Percentiles rank a stretch among this genome's conserved stretches.
These are phyloP conservation scores for Anadara kagoshimensis DNA, from an alignment of 1,140 invertebrate species.

Conservation along the genomic window DNA sequence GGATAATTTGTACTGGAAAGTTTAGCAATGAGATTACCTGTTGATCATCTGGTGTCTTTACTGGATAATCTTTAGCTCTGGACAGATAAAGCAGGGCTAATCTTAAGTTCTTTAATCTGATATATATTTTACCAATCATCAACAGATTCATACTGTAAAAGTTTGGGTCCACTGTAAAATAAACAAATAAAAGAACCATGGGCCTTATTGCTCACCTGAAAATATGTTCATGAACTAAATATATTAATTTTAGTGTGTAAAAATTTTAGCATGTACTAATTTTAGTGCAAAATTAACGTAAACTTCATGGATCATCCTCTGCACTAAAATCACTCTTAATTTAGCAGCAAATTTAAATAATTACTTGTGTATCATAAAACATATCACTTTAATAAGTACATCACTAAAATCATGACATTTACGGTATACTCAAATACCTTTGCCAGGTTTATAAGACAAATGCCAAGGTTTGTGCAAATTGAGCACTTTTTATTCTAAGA, in stretches of 20 bases:
- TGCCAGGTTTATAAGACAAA: too few relatives aligned
- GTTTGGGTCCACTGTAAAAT: conserved; percentile 79
- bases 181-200: conserved; percentile 25
- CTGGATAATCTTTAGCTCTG: conserved; percentile 75
- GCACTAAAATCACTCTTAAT: too few relatives aligned
- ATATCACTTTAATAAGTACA: too few relatives aligned
- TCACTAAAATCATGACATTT: too few relatives aligned
- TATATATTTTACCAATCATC: conserved; percentile 84
- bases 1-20: conserved; percentile 4
- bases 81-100: conserved; percentile 78
- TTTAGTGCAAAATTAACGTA: too few relatives aligned
- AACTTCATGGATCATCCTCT: background rate
- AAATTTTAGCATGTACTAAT: too few relatives aligned
- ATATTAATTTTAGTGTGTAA: too few relatives aligned
- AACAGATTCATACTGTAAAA: conserved; percentile 90
- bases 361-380: too few relatives aligned
- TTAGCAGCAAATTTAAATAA: too few relatives aligned
- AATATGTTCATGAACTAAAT: background rate
- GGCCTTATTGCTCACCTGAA: background rate
- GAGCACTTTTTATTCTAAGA: too few relatives aligned
- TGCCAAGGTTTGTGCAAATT: too few relatives aligned
- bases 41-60: conserved; percentile 78
- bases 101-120: conserved; percentile 78
- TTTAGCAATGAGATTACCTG: conserved; percentile 53
- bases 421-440: too few relatives aligned